phyloP scores from a whole-genome alignment of 2,113 vertebrate genomes.

The Salvator merianae region DNA sequence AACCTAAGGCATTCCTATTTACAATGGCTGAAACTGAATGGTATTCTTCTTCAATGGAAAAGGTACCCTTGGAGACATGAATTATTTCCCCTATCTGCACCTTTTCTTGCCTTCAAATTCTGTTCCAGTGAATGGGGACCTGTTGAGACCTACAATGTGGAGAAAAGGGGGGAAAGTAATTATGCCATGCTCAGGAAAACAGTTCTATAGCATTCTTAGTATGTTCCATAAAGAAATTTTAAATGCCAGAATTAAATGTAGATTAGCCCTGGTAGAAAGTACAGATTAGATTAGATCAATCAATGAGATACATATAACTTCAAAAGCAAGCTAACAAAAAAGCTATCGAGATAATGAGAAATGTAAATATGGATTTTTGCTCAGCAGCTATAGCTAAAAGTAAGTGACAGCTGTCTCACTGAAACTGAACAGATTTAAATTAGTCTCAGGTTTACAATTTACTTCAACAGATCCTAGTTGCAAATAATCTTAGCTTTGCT shows the following conservation, averaged over 20 bases:
- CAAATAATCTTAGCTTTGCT: not conserved
- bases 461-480: not conserved
- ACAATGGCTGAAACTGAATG: not conserved
- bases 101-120: too few species aligned
- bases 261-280: not conserved
- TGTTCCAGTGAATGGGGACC: too few species aligned
- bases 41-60: not conserved
- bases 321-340: not conserved
- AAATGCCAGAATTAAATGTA: not conserved
- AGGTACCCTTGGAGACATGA: too few species aligned
- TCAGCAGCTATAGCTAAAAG: not conserved
- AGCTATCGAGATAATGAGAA: not conserved
- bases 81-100: too few species aligned
- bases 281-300: not conserved
- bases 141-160: too few species aligned
- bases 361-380: not conserved
- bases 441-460: not conserved
- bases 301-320: not conserved
- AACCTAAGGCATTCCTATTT: not conserved
- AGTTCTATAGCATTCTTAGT: not conserved
- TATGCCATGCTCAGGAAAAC: not conserved
- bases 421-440: not conserved
- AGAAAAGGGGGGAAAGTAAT: too few species aligned
- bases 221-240: not conserved
- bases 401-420: not conserved